Evolutionary conservation across 2,888 invertebrate genomes (phyloP), one percentile per base, ranked within the genome.

Genomic region (Synergus japonicus): DNA sequence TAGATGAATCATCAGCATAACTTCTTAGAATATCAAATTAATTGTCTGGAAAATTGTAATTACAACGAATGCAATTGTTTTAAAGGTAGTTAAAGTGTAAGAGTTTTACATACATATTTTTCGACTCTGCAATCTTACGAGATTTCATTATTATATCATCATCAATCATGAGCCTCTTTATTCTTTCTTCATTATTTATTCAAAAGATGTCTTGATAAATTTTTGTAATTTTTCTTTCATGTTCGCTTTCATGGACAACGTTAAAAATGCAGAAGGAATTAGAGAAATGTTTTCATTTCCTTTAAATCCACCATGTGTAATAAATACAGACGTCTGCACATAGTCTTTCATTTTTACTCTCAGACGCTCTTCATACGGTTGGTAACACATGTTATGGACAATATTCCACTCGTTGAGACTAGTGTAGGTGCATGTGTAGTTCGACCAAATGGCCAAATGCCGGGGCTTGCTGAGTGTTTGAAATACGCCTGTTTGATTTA

Each of bases 401-500:
- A 73, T 69, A 69, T 73, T 73, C 46, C 46, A 13, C 12, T 60
- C 49, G 46, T 29, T 22, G 18, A 49, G 15, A 37, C 15, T 10
- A 13, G 5, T 29, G n/a, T 65, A 29, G 46, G 8, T 69, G 46
- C n/a, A 22, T 22, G n/a, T 49, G 37, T 58, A 58, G 58, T 67
- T 67, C 46, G 67, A 1, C 69, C 69, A 73, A 37, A 73, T 73
- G 69, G 69, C 4, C 49, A 73, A 73, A 49, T 4, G 15, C 15
- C 15, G 49, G 13, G 49, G 12, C 22, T 67, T 22, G 22, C 44
- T 41, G 69, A 54, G 49, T 54, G 69, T 54, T 73, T 54, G 54
- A 73, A 73, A 73, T 73, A 73, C 46, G 69, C 54, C 49, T 15
- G 49, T 73, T 73, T 73, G 69, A 73, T 73, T 73, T 73, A 73